Base-by-base conservation (phyloP, 2,113 vertebrate species). In the Hyaena hyaena region DNA sequence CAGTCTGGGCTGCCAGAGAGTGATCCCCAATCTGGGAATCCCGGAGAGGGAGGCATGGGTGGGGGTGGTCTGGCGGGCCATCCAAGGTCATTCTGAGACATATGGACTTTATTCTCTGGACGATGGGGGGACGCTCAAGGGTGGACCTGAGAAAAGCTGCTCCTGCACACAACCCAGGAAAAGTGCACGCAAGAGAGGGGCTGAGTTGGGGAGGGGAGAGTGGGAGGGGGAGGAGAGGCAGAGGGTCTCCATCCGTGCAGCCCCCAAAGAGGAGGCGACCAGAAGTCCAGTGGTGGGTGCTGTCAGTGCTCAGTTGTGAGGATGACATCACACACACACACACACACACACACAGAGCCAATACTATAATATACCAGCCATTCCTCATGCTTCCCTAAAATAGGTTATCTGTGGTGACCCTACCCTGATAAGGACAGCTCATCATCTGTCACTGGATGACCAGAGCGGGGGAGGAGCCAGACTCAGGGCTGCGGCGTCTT, bases 151-250 rank as follows among this genome's bases (percentile, higher is more conserved):
- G n/a, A 17, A 69, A 93, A 48, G 19, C 61, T 12, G 82, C 43
- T 91, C 58, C 77, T 16, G 19, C 0, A 31, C 33, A 16, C 45
- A 35, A 43, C 55, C 48, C 83, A 50, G 50, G 45, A 39, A 50
- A 80, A 86, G 6, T 89, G 61, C 39, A 26, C 84, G 82, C 88
- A 82, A 73, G 87, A 88, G 24, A n/a, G n/a, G 39, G 58, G 35
- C 33, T 53, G 33, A 82, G 68, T 76, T 66, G 66, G 65, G 21
- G n/a, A 66, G 68, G 45, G 35, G 53, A 55, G 15, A 74, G 2
- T 8, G 58, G 58, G 24, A 26, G 31, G 2, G 4, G 69, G 88
- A 6, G 33, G 50, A 77, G 14, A 90, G n/a, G 71, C 7, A 69
- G 21, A 19, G 14, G 6, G 2, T 21, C 3, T 23, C 24, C 21